A percentile compares a stretch with the other conserved stretches of the same genome.
Conservation (phyloP, 1,140 invertebrate species). For the Dysdera silvatica region DNA sequence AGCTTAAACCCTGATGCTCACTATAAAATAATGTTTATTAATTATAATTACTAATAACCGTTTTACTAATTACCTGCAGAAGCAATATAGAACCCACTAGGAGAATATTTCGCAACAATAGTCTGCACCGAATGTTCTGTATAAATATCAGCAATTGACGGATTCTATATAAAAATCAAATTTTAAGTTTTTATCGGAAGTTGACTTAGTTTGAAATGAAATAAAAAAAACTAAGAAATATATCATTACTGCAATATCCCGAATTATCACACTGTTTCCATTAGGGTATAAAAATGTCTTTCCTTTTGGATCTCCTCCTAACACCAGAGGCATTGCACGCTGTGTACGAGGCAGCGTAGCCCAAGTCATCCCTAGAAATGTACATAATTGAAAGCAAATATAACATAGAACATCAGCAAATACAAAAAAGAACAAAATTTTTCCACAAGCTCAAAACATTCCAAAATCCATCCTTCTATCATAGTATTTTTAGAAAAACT, state of each 20-base stretch:
- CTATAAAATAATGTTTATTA: no score
- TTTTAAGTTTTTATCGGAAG: not conserved
- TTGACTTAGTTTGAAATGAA: not conserved
- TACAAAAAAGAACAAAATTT: no score
- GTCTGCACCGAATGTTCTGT: conserved; percentile 92
- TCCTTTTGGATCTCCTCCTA: conserved; percentile 92
- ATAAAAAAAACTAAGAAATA: not conserved
- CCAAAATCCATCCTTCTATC: no score
- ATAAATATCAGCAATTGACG: conserved; percentile 86
- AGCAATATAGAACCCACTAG: conserved; percentile 96
- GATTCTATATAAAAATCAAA: conserved; percentile 58
- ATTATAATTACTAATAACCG: not conserved
- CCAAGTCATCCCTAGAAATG: conserved; percentile 74
- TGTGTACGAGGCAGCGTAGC: conserved; percentile 86
- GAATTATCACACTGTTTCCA: conserved; percentile 94
- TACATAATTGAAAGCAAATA: no score
- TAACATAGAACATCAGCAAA: no score
- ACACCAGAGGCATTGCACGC: conserved; percentile 82
- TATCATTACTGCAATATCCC: conserved; percentile 76
- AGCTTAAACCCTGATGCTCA: no score
- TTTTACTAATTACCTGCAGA: conserved; percentile 71
- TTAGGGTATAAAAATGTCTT: conserved; percentile 96
- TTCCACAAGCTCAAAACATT: no score
- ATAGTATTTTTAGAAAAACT: no score
- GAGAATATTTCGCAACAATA: conserved; percentile 96